These are phyloP conservation scores for Herminia tarsipennalis DNA, from an alignment of 2,888 invertebrate species.

Conservation along the genomic window DNA sequence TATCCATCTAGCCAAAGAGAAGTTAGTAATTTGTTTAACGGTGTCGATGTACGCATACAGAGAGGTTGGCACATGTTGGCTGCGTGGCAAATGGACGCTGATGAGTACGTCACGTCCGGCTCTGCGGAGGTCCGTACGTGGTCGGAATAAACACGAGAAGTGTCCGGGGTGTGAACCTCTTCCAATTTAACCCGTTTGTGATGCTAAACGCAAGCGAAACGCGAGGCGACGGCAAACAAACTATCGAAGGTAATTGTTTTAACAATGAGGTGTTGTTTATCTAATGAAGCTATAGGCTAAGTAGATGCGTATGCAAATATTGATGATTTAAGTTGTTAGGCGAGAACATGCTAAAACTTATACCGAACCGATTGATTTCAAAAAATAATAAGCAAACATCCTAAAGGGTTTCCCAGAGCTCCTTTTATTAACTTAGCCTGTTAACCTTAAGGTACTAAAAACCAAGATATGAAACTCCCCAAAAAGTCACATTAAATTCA, in stretches of 20 bases:
- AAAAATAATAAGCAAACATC: too few relatives aligned
- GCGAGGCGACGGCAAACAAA: constrained; percentile 20
- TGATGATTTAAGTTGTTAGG: not conserved
- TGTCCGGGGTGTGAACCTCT: constrained; percentile 53
- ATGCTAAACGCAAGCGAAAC: constrained; percentile 28
- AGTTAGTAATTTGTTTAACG: constrained; percentile 39
- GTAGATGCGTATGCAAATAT: not conserved
- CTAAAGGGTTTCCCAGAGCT: too few relatives aligned
- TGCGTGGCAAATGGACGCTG: constrained; percentile 51
- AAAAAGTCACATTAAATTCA: constrained; percentile 14
- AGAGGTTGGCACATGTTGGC: constrained; percentile 39
- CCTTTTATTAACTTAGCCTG: too few relatives aligned
- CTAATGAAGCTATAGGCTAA: constrained; percentile 2
- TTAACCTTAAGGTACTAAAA: too few relatives aligned
- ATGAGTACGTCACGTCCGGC: constrained; percentile 69
- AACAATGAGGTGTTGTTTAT: constrained; percentile 23
- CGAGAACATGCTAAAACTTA: not conserved
- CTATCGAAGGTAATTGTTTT: constrained; percentile 37
- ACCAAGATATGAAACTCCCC: not conserved
- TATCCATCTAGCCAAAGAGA: constrained; percentile 29
- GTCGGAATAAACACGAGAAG: constrained; percentile 56
- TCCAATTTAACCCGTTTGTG: constrained; percentile 53
- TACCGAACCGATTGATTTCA: too few relatives aligned
- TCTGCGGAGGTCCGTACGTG: constrained; percentile 74
- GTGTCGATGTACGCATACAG: constrained; percentile 36